Base-by-base conservation (phyloP, 1,140 invertebrate genomes). In the Amyelois transitella region DNA sequence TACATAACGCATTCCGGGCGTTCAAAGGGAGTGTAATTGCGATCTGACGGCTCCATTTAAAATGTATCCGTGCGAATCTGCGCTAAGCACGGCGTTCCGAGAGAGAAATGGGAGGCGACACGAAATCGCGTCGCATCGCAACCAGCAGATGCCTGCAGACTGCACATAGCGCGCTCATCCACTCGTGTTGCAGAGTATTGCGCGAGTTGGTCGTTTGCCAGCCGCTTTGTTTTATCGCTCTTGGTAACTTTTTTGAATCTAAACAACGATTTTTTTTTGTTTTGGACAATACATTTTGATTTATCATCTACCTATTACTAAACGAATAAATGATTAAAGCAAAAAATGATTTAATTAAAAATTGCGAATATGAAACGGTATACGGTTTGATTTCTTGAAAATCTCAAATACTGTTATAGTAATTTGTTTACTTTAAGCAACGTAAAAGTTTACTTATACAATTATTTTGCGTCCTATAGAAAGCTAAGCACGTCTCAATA, bases 1-100 rank as follows among this genome's bases (percentile, higher is more conserved):
- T 84, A 79, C 77, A 77, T 75, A 77, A 77, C 74, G 74, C 79
- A 86, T 83, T 78, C 73, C 72, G 74, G 66, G 64, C 77, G 75
- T 77, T 80, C 82, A 86, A 84, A 87, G 81, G 77, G 72, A 81
- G 76, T 79, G 76, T 86, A 83, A 84, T 84, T 86, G 77, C 77
- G 72, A 86, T 76, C 72, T 71, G 75, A 62, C 77, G 66, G 79
- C 76, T 80, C 78, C 74, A 87, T 87, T 87, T 83, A 77, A 81
- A 87, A 85, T 74, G 81, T 85, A 82, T 81, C 74, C 72, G 67
- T 77, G 79, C 75, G 82, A 82, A 84, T 87, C 71, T 72, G 64
- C 66, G 61, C 64, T 70, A 73, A 73, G 70, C 66, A 67, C 55
- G 52, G 58, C 59, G 69, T 60, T 58, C 66, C 72, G 66, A 72